Evolutionary conservation across 2,888 invertebrate species (phyloP).

Genomic region (Odontomyia ornata): DNA sequence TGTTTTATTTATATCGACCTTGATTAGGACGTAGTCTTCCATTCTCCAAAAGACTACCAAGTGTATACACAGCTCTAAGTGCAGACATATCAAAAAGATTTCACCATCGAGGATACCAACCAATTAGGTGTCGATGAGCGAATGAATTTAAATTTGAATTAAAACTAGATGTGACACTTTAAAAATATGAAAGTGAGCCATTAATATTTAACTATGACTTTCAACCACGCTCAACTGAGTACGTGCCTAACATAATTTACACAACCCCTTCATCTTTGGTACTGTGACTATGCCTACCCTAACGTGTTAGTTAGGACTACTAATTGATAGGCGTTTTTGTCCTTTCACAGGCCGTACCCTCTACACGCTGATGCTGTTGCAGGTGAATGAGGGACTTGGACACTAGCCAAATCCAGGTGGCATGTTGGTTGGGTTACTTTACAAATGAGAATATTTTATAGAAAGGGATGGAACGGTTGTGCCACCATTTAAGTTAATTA

Average conservation of each 20-base stretch:
- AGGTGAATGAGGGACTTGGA: neutral
- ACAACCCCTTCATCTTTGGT: no score
- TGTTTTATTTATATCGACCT: conserved; percentile 18
- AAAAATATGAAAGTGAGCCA: neutral
- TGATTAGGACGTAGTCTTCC: neutral
- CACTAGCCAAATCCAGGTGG: no score
- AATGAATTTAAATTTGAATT: conserved; percentile 26
- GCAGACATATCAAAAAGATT: no score
- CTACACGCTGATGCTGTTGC: neutral
- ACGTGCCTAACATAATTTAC: neutral
- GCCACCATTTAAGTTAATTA: conserved; percentile 13
- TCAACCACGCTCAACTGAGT: neutral
- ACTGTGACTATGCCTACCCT: no score
- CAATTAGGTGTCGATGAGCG: neutral
- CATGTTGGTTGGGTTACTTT: neutral
- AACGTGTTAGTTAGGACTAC: no score
- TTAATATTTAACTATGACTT: conserved; percentile 13
- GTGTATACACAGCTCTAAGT: no score
- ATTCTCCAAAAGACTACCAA: no score
- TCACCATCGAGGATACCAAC: no score
- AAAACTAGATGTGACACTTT: neutral
- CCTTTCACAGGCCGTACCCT: no score
- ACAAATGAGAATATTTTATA: neutral
- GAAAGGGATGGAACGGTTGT: neutral
- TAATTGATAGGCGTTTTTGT: neutral